Base-by-base conservation (phyloP, 2,797 vertebrate genomes). In the Myotis findleyi region DNA sequence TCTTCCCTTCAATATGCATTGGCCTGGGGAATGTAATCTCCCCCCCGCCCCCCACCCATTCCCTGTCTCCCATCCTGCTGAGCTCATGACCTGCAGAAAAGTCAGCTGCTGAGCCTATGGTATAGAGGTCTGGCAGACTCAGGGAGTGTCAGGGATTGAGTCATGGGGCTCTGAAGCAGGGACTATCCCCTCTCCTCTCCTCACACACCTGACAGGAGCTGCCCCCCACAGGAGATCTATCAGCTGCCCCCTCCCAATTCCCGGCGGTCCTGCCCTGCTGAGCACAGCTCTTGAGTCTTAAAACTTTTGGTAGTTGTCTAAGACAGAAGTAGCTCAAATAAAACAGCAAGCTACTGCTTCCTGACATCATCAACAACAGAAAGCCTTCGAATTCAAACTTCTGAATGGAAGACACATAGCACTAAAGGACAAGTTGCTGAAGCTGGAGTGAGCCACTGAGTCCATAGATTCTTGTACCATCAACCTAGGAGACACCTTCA, bases 331-430 rank as follows among this genome's bases (percentile, higher is more conserved):
- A 30, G 25, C 11, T 66, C 55, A 30, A 13, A 21, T 41, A 49
- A 55, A 14, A 38, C 59, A 38, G 41, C 41, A 62, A 33, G 13
- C 36, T 20, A 0, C 75, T 71, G 13, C 9, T 71, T 47, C 88
- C 17, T 7, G 10, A 51, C 51, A 55, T 68, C 17, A 59, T 14
- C 51, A 69, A 66, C n/a, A 33, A 11, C 20, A 66, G 75, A 71
- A 83, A 99, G 99, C 99, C 99, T 99, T 99, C 95, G 99, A 99
- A 97, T 99, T 99, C 97, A 99, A 98, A 92, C 20, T 99, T 98
- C 98, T 99, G 25, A 99, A 99, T 97, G 99, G 99, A 68, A 99
- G 99, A 49, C 99, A 99, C 96, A 99, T 98, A 87, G 97, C 98
- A 1, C 98, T 99, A 8, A 98, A 99, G 84, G 99, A 99, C 3